Evolutionary conservation across 2,888 invertebrate genomes (phyloP).

Genomic region (Prosopocoilus inquinatus): DNA sequence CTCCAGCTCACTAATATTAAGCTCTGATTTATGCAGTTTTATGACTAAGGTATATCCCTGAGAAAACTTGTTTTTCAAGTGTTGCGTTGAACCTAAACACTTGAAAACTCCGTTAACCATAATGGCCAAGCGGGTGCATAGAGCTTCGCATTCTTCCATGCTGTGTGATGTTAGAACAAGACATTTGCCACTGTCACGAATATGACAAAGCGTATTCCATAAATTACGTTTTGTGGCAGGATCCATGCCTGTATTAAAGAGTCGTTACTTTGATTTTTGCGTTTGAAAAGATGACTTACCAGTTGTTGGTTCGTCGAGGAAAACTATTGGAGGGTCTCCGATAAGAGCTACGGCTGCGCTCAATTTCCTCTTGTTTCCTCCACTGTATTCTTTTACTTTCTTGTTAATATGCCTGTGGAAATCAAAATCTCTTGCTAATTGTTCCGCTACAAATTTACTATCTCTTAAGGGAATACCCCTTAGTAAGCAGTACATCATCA

Average conservation of each 20-base stretch:
- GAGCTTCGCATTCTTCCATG: slow-evolving; percentile 85
- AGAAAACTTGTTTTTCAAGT: slow-evolving; percentile 77
- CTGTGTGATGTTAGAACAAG: slow-evolving; percentile 82
- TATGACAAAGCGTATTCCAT: slow-evolving; percentile 72
- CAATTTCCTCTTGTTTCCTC: slow-evolving; percentile 58
- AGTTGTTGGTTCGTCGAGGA: slow-evolving; percentile 56
- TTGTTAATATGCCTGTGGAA: slow-evolving; percentile 51
- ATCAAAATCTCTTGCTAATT: slow-evolving; percentile 49
- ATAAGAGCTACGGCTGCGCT: slow-evolving; percentile 57
- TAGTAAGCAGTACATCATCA: slow-evolving; percentile 55
- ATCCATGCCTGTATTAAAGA: slow-evolving; percentile 63
- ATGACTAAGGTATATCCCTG: slow-evolving; percentile 54
- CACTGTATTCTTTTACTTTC: slow-evolving; percentile 50
- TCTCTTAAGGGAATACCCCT: slow-evolving; percentile 49
- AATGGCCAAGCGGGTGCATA: slow-evolving; percentile 77
- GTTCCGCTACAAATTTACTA: slow-evolving; percentile 38
- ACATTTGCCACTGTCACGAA: slow-evolving; percentile 69
- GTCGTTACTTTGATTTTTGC: not conserved
- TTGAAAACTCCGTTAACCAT: slow-evolving; percentile 84
- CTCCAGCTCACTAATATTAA: slow-evolving; percentile 18
- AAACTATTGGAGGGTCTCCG: slow-evolving; percentile 56
- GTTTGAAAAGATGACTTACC: slow-evolving; percentile 42
- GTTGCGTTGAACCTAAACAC: slow-evolving; percentile 78
- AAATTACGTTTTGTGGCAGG: slow-evolving; percentile 76
- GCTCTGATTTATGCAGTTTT: slow-evolving; percentile 44